Percentiles rank a stretch among this genome's conserved stretches.
These are phyloP conservation scores for Heliconius nattereri DNA, from an alignment of 1,140 invertebrate genomes.

Conservation along the genomic window DNA sequence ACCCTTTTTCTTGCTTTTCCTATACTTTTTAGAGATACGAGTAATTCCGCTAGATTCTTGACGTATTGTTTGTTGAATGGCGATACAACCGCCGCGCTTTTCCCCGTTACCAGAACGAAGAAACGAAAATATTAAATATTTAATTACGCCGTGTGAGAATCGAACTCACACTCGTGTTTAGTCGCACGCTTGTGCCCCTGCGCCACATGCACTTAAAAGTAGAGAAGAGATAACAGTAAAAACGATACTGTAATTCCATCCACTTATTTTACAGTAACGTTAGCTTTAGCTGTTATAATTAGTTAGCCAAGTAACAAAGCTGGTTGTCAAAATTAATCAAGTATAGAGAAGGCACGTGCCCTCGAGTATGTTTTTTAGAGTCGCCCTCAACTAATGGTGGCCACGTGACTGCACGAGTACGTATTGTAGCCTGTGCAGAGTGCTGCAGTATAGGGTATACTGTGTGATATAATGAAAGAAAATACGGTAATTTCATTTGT, in stretches of 20 bases:
- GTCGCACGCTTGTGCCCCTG: too few relatives aligned
- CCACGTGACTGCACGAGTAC: slow-evolving; percentile 58
- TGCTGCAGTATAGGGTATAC: slow-evolving; percentile 3
- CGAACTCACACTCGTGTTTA: too few relatives aligned
- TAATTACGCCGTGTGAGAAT: too few relatives aligned
- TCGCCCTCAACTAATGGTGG: slow-evolving; percentile 59
- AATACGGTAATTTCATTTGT: slow-evolving; percentile 43
- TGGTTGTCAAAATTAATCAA: slow-evolving; percentile 72
- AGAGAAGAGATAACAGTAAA: neutral
- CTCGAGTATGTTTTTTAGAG: slow-evolving; percentile 58
- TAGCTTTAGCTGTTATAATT: slow-evolving; percentile 26
- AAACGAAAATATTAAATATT: too few relatives aligned
- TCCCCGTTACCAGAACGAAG: too few relatives aligned
- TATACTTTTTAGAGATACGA: too few relatives aligned
- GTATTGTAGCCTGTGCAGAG: slow-evolving; percentile 46
- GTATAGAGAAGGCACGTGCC: slow-evolving; percentile 68
- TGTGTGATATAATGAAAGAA: slow-evolving; percentile 35
- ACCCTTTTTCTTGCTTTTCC: too few relatives aligned
- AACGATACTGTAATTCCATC: neutral
- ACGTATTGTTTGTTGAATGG: too few relatives aligned
- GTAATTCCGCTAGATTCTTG: too few relatives aligned
- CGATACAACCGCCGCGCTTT: too few relatives aligned
- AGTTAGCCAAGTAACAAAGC: slow-evolving; percentile 49
- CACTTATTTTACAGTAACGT: neutral
- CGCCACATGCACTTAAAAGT: too few relatives aligned